Conservation (phyloP, 2,113 vertebrate species). For the Lepus americanus region DNA sequence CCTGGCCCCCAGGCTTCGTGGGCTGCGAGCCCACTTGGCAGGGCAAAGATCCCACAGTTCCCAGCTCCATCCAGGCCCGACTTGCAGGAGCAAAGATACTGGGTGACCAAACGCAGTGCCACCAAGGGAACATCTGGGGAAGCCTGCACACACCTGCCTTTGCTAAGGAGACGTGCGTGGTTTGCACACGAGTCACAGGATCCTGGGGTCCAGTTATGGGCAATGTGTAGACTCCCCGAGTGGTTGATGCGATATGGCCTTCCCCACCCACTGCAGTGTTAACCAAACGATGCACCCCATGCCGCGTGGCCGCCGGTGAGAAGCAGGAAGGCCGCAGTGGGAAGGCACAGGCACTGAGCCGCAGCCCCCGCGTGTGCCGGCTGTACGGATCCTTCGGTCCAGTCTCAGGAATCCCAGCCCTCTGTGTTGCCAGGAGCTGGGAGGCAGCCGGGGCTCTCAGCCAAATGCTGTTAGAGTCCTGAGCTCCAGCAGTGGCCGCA, state of each 20-base stretch:
- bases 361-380: fast-evolving
- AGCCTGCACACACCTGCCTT: neutral
- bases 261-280: neutral
- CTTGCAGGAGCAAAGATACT: neutral
- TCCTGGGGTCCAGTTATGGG: neutral
- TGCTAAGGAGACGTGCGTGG: fast-evolving
- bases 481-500: neutral
- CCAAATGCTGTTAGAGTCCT: neutral
- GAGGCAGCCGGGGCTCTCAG: neutral
- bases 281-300: neutral
- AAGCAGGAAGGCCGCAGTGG: no score
- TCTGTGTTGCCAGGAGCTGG: neutral
- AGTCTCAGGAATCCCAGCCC: constrained; percentile 8
- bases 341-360: no score
- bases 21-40: neutral
- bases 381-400: fast-evolving
- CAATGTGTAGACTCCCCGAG: neutral
- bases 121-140: neutral
- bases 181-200: neutral
- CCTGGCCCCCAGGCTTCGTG: neutral
- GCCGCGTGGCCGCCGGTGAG: neutral
- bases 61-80: neutral
- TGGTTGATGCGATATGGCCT: neutral
- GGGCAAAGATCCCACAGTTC: neutral
- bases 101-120: neutral